Conservation (phyloP, 2,113 vertebrate genomes). For the Cricetomys ansorgei region DNA sequence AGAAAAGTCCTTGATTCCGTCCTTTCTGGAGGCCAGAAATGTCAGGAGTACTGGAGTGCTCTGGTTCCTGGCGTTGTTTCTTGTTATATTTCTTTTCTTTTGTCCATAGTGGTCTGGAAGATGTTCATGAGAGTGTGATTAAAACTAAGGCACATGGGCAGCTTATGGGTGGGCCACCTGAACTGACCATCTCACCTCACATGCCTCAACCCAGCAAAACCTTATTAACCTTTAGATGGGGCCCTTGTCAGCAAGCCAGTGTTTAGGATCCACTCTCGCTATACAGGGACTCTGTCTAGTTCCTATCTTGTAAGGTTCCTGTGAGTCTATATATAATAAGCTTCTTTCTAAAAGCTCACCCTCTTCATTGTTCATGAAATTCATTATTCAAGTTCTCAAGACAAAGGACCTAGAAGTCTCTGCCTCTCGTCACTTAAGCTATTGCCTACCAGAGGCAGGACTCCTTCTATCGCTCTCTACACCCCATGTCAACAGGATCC, state of each 20-base stretch:
- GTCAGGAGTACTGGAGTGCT: too few relatives aligned
- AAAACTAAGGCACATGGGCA: background rate
- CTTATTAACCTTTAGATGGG: background rate
- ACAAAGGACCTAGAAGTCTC: background rate
- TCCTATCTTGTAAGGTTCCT: background rate
- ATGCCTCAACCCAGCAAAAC: background rate
- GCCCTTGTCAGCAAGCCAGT: background rate
- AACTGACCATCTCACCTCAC: background rate
- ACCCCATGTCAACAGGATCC: background rate
- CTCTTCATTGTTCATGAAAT: background rate
- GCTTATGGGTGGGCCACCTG: background rate
- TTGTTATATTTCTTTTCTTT: background rate
- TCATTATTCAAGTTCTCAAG: background rate
- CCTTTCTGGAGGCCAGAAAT: background rate
- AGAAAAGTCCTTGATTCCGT: too few relatives aligned
- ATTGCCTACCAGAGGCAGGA: background rate
- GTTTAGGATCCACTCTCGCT: background rate
- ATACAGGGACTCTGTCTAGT: background rate
- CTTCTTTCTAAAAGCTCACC: background rate
- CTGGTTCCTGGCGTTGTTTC: too few relatives aligned
- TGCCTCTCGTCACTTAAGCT: background rate
- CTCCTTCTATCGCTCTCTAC: background rate
- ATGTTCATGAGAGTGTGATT: background rate
- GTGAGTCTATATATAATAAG: background rate
- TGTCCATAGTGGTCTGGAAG: background rate